Evolutionary conservation across 1,140 invertebrate species (phyloP).

Genomic region (Drosophila navojoa): DNA sequence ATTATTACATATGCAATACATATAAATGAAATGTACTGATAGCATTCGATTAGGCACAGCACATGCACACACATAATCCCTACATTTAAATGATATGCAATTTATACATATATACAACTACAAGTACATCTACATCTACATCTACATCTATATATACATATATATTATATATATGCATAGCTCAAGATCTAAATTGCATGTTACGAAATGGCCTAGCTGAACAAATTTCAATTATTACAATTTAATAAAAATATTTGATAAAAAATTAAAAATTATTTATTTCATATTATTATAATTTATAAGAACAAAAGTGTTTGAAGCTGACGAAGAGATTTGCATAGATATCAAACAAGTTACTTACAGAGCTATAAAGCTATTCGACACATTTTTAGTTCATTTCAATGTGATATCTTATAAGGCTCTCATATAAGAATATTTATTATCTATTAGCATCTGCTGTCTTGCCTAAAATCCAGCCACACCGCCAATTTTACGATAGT

Average conservation of each 20-base stretch:
- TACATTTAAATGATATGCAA: conserved; percentile 3
- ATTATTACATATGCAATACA: background rate
- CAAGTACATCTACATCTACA: background rate
- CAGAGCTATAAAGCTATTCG: too few relatives aligned
- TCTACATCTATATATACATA: background rate
- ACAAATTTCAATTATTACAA: conserved; percentile 40
- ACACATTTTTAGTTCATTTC: too few relatives aligned
- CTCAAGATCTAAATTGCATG: conserved; percentile 40
- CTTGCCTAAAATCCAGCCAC: conserved; percentile 87
- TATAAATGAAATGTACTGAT: conserved; percentile 25
- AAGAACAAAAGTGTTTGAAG: too few relatives aligned
- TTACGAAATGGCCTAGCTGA: conserved; percentile 34
- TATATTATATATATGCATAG: conserved; percentile 8
- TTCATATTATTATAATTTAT: too few relatives aligned
- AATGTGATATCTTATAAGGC: too few relatives aligned
- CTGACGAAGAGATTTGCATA: too few relatives aligned
- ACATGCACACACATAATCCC: conserved; percentile 2
- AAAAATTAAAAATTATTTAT: background rate
- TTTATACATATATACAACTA: background rate
- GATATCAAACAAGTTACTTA: background rate
- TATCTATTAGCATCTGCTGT: too few relatives aligned
- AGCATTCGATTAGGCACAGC: conserved; percentile 22
- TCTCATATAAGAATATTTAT: too few relatives aligned
- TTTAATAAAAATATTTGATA: conserved; percentile 40
- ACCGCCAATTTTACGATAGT: conserved; percentile 92